These are phyloP conservation scores for Drymodes brunneopygia DNA, from an alignment of 2,113 vertebrate species.

Conservation along the genomic window DNA sequence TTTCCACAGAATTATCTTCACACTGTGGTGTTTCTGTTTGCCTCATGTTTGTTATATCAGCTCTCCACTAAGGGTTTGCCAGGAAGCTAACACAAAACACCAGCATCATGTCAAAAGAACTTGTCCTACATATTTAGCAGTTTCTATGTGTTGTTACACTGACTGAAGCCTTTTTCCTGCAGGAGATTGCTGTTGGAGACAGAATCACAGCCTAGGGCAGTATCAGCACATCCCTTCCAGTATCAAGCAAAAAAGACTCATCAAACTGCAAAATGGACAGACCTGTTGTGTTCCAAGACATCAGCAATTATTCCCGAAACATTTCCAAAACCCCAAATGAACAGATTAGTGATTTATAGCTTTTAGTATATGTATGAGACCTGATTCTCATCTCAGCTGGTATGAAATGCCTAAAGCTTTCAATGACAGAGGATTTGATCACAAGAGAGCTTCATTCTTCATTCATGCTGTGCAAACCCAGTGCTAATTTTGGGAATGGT, in stretches of 20 bases:
- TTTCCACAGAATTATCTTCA: neutral
- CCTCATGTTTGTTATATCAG: neutral
- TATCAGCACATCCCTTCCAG: neutral
- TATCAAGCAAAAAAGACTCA: neutral
- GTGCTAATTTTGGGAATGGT: neutral
- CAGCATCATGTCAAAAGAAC: neutral
- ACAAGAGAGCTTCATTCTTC: neutral
- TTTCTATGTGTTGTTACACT: neutral
- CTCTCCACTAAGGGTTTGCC: neutral
- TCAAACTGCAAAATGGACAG: neutral
- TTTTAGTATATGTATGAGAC: neutral
- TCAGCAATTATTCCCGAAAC: neutral
- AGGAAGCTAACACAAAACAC: neutral
- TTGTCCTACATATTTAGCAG: neutral
- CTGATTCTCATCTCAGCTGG: neutral
- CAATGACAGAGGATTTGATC: neutral
- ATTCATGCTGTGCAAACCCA: neutral
- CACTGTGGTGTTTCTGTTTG: neutral
- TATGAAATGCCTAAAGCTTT: neutral
- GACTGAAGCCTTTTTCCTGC: neutral
- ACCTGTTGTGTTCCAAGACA: neutral
- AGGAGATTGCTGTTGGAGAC: neutral
- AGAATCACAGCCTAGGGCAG: neutral
- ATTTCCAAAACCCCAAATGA: neutral
- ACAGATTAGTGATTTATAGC: neutral